Conservation (phyloP, 2,797 vertebrate genomes). For the Sebastes hopkinsi region DNA sequence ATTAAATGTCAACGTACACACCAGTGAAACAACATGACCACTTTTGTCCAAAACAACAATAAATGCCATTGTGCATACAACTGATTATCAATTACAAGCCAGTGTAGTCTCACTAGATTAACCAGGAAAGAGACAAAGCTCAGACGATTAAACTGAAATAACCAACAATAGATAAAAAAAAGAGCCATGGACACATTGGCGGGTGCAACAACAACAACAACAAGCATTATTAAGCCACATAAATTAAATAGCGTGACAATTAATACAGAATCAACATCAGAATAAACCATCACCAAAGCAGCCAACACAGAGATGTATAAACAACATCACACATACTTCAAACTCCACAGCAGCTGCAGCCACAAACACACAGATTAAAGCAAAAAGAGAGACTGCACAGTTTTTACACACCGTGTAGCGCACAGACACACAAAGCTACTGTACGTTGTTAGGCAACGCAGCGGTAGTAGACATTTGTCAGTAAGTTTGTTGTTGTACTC, state of each 20-base stretch:
- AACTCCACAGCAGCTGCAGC: neutral
- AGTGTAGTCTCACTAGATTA: neutral
- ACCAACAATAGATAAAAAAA: neutral
- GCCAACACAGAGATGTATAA: neutral
- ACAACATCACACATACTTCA: neutral
- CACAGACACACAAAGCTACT: neutral
- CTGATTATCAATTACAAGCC: neutral
- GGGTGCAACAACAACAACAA: neutral
- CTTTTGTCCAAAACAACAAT: neutral
- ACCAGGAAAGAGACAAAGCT: neutral
- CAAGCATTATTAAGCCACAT: too few species aligned
- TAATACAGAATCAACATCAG: neutral
- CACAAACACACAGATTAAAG: neutral
- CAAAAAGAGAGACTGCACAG: neutral
- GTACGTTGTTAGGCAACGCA: accelerated
- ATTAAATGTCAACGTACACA: neutral
- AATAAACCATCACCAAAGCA: neutral
- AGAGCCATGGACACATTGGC: neutral
- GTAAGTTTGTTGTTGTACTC: neutral
- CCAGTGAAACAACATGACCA: neutral
- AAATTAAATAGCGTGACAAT: neutral
- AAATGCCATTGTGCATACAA: neutral
- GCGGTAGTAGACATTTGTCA: neutral
- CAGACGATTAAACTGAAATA: neutral
- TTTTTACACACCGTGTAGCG: neutral